Evolutionary conservation across 1,140 invertebrate genomes (phyloP).

Genomic region (Pinna nobilis): DNA sequence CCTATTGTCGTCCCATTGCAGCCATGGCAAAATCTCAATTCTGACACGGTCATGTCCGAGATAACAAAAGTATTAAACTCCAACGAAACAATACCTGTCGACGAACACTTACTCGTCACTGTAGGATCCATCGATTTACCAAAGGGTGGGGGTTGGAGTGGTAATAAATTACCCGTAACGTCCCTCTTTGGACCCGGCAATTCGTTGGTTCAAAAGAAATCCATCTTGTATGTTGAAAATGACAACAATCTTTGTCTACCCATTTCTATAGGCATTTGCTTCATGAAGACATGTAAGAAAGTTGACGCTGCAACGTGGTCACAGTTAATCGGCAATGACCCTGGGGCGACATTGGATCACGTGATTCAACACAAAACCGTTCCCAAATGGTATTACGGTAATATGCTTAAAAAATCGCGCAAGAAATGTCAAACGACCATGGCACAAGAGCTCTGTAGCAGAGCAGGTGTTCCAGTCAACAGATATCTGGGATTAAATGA

Average conservation of each 20-base stretch:
- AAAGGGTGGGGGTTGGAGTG: not conserved
- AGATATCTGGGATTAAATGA: conserved; percentile 12
- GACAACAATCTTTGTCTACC: conserved; percentile 17
- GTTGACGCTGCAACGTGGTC: conserved; percentile 10
- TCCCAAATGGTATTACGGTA: conserved; percentile 13
- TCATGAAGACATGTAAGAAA: conserved; percentile 15
- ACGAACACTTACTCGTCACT: conserved; percentile 24
- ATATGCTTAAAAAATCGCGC: conserved; percentile 13
- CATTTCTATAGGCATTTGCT: conserved; percentile 4
- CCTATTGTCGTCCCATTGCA: conserved; percentile 25
- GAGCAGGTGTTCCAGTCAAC: not conserved
- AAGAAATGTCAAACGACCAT: not conserved
- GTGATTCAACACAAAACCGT: conserved; percentile 7
- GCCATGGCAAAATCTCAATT: conserved; percentile 22
- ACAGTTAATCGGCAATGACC: not conserved
- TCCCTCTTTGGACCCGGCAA: not conserved
- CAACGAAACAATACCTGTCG: conserved; percentile 24
- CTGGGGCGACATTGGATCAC: not conserved
- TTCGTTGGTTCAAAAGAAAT: not conserved
- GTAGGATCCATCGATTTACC: conserved; percentile 23
- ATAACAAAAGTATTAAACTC: conserved; percentile 32
- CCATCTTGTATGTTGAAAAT: conserved; percentile 10
- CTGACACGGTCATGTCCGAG: conserved; percentile 24
- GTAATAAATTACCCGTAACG: conserved; percentile 6
- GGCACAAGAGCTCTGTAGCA: not conserved